Evolutionary conservation across 2,888 invertebrate genomes (phyloP), one percentile per base, ranked within the genome.

Genomic region (Leucophora obtusa): DNA sequence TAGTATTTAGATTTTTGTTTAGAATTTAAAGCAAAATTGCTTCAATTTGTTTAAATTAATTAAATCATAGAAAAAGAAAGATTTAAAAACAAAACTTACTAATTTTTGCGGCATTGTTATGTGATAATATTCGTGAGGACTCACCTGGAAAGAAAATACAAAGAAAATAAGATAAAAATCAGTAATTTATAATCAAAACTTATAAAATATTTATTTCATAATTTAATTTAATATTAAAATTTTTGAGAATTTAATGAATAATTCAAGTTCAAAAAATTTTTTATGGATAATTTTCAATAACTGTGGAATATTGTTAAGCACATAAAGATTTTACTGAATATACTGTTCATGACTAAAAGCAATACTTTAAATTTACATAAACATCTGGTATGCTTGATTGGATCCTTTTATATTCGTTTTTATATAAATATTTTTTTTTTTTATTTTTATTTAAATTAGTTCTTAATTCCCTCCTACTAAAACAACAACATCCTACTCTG

Each of bases 101-200:
- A 87, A 86, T 85, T 87, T 86, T 82, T 79, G 79, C 84, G 85
- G 86, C 85, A 86, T 85, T 83, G 78, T 76, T 75, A 82, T 82
- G 85, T 84, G 85, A 84, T 83, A 85, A 86, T 85, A 85, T 83
- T 84, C 86, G 85, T 85, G 84, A 72, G 87, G 86, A 88, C 88
- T 88, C 89, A 88, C 88, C 88, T 88, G 85, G 17, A 88, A 87
- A 69, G 77, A 83, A 54, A 86, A 15, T 17, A 82, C 62, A 33
- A 35, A 17, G 17, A 82, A 50, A 77, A 84, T 60, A 71, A 79
- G 69, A 84, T n/a, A n/a, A n/a, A 80, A 82, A 83, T 82, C 79
- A 66, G 82, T 82, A n/a, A n/a, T n/a, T n/a, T n/a, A 78, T 70
- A 79, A 21, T 28, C 62, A 68, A 6, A 28, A 6, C 4, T 28